Evolutionary conservation across 1,140 invertebrate genomes (phyloP).

Genomic region (Ctenoplectra terminalis): DNA sequence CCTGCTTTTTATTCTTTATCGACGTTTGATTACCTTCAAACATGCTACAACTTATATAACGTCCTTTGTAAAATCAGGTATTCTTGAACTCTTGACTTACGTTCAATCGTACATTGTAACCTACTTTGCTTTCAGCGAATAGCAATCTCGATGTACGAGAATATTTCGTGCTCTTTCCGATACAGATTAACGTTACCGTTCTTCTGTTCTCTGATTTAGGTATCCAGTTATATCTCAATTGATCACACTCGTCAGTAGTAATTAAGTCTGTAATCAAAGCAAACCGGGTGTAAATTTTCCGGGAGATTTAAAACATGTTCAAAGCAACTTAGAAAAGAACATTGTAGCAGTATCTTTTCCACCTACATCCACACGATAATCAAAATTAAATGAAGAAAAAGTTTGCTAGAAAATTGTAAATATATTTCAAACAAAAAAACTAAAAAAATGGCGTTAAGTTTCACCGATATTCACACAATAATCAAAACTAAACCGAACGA

Average conservation of each 20-base stretch:
- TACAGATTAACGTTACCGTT: background rate
- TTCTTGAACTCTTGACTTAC: background rate
- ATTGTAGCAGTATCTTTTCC: too few species aligned
- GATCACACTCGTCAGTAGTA: background rate
- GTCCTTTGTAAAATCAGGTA: background rate
- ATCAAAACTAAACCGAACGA: too few species aligned
- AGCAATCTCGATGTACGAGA: too few species aligned
- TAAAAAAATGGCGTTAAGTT: too few species aligned
- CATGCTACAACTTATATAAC: background rate
- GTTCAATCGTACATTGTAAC: background rate
- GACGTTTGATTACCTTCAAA: constrained; percentile 17
- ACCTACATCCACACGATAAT: too few species aligned
- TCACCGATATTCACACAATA: too few species aligned
- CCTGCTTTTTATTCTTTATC: background rate
- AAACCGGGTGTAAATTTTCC: background rate
- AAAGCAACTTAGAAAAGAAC: too few species aligned
- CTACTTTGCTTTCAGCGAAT: background rate
- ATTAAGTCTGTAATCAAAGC: background rate
- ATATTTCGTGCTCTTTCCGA: background rate
- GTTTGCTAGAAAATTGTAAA: too few species aligned
- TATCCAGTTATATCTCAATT: background rate
- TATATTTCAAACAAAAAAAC: too few species aligned
- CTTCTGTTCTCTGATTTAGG: background rate
- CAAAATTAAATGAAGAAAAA: too few species aligned
- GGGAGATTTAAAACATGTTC: too few species aligned